Conservation (phyloP, 1,140 invertebrate species). For the Alviniconcha marisindica region DNA sequence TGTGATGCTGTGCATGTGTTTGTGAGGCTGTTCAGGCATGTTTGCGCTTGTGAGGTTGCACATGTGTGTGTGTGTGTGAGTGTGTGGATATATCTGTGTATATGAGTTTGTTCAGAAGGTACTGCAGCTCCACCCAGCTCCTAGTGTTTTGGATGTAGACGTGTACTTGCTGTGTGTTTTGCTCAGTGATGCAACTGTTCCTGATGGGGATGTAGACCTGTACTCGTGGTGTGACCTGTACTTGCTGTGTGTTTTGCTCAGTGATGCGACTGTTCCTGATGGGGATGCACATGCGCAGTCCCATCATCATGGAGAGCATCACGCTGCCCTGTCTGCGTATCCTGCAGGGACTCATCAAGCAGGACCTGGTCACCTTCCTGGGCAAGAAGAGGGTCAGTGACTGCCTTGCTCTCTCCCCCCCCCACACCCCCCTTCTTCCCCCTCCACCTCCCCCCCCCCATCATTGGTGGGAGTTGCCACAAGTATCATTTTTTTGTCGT, state of each 20-base stretch:
- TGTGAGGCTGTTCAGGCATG: too few relatives aligned
- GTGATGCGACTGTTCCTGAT: slow-evolving; percentile 89
- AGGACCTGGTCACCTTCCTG: slow-evolving; percentile 75
- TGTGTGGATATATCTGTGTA: too few relatives aligned
- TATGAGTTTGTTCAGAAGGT: too few relatives aligned
- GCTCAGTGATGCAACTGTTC: slow-evolving; percentile 88
- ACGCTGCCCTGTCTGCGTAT: slow-evolving; percentile 91
- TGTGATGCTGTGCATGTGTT: too few relatives aligned
- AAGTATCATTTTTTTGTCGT: too few relatives aligned
- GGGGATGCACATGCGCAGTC: slow-evolving; percentile 83
- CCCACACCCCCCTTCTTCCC: too few relatives aligned
- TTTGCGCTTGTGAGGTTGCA: too few relatives aligned
- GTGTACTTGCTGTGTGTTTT: slow-evolving; percentile 30
- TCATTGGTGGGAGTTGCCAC: too few relatives aligned
- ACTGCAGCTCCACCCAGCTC: too few relatives aligned
- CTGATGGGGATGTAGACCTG: slow-evolving; percentile 79
- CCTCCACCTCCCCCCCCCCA: too few relatives aligned
- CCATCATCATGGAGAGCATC: slow-evolving; percentile 86
- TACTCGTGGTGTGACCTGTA: background rate
- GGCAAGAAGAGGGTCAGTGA: slow-evolving; percentile 64
- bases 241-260: slow-evolving; percentile 42
- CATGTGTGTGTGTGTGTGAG: too few relatives aligned
- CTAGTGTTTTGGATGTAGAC: background rate
- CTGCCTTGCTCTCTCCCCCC: too few relatives aligned
- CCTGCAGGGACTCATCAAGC: slow-evolving; percentile 86